These are phyloP conservation scores for Babyrousa celebensis DNA, from an alignment of 2,797 vertebrate species.

Conservation along the genomic window DNA sequence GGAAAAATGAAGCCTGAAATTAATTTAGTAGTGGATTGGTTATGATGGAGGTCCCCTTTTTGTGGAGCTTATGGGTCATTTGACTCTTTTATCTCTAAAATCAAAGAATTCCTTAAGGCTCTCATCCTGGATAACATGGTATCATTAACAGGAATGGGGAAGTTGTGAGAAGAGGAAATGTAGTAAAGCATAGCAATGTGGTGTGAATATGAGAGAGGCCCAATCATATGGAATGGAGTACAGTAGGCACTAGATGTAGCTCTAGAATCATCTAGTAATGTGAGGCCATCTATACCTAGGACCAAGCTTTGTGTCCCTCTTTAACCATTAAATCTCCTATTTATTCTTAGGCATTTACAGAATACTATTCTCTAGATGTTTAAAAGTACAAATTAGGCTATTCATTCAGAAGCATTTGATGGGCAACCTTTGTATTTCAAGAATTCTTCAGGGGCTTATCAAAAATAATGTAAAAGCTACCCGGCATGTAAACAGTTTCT, in stretches of 20 bases:
- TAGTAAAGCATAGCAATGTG: too few relatives aligned
- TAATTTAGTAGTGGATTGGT: too few relatives aligned
- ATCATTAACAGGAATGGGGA: too few relatives aligned
- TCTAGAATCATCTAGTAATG: background rate
- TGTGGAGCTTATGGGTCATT: too few relatives aligned
- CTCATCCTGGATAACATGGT: too few relatives aligned
- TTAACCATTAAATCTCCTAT: background rate
- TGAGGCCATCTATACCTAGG: background rate
- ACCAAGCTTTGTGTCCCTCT: background rate
- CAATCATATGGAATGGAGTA: too few relatives aligned
- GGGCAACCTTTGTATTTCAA: background rate
- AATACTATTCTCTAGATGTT: background rate
- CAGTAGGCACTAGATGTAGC: background rate
- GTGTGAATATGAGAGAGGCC: too few relatives aligned
- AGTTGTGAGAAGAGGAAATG: too few relatives aligned
- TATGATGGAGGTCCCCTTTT: too few relatives aligned
- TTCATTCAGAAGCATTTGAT: background rate
- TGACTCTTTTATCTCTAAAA: too few relatives aligned
- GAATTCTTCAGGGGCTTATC: background rate
- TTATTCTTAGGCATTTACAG: conserved; percentile 5
- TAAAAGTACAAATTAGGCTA: conserved; percentile 25
- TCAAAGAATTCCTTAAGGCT: too few relatives aligned
- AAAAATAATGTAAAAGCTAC: conserved; percentile 61
- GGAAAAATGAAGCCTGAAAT: too few relatives aligned
- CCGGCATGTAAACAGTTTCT: conserved; percentile 8